These are phyloP conservation scores for Ceuthmochares aereus DNA, from an alignment of 2,113 vertebrate species.

Conservation along the genomic window DNA sequence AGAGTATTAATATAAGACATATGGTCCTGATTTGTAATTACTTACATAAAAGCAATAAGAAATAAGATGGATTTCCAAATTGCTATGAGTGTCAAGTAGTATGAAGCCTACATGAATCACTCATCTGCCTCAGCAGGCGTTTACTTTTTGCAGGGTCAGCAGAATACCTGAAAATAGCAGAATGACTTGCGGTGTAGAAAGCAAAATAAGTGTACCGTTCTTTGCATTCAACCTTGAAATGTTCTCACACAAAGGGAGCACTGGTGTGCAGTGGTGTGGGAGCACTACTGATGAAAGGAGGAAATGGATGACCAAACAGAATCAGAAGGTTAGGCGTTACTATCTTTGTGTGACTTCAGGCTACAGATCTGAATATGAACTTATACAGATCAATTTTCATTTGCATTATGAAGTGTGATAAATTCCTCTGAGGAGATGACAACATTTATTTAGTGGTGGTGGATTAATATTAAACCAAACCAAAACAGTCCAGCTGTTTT, in stretches of 20 bases:
- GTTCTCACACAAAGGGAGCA: background rate
- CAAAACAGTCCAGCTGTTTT: background rate
- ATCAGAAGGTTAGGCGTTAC: background rate
- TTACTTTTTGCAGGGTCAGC: background rate
- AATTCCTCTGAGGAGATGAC: background rate
- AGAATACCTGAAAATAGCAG: background rate
- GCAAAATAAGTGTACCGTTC: background rate
- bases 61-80: background rate
- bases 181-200: background rate
- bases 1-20: background rate
- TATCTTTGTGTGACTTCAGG: background rate
- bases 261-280: background rate
- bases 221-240: background rate
- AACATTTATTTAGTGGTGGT: background rate
- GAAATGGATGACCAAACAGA: background rate
- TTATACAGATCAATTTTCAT: background rate
- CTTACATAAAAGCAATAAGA: background rate
- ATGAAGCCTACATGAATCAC: background rate
- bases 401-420: background rate
- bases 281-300: background rate
- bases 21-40: background rate
- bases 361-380: background rate
- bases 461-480: background rate
- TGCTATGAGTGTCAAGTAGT: background rate
- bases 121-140: background rate